Conservation (phyloP, 2,888 invertebrate genomes). For the Latrodectus hesperus region DNA sequence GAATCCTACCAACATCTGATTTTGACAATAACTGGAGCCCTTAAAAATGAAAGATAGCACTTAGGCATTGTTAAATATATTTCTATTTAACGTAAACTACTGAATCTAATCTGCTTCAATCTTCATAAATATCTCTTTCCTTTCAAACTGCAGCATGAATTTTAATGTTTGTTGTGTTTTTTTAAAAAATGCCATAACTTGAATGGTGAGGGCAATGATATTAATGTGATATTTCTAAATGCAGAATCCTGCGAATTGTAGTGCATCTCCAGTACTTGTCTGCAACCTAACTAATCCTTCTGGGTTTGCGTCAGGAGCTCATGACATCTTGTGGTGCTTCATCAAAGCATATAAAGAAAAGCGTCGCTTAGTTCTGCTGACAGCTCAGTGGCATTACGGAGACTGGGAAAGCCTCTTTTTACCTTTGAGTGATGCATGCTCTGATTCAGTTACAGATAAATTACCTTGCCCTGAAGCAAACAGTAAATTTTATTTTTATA, state of each 20-base stretch:
- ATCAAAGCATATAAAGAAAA: slow-evolving; percentile 59
- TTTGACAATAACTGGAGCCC: no score
- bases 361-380: slow-evolving; percentile 42
- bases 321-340: slow-evolving; percentile 69
- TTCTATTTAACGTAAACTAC: no score
- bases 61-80: no score
- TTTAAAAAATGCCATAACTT: no score
- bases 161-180: no score
- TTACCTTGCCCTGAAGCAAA: slow-evolving; percentile 20
- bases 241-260: slow-evolving; percentile 60
- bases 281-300: slow-evolving; percentile 66
- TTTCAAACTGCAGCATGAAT: no score
- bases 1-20: no score
- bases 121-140: no score
- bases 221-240: neutral
- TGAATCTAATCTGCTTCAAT: no score
- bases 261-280: slow-evolving; percentile 22
- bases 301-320: slow-evolving; percentile 67
- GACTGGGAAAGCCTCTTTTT: slow-evolving; percentile 58
- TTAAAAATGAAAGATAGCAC: no score
- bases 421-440: slow-evolving; percentile 54
- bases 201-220: no score
- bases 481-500: slow-evolving; percentile 26
- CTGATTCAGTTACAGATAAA: neutral
- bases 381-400: slow-evolving; percentile 63